Percentiles rank a stretch among this genome's conserved stretches.
Evolutionary conservation across 2,888 invertebrate genomes (phyloP).

Genomic region (Bursaphelenchus okinawaensis): DNA sequence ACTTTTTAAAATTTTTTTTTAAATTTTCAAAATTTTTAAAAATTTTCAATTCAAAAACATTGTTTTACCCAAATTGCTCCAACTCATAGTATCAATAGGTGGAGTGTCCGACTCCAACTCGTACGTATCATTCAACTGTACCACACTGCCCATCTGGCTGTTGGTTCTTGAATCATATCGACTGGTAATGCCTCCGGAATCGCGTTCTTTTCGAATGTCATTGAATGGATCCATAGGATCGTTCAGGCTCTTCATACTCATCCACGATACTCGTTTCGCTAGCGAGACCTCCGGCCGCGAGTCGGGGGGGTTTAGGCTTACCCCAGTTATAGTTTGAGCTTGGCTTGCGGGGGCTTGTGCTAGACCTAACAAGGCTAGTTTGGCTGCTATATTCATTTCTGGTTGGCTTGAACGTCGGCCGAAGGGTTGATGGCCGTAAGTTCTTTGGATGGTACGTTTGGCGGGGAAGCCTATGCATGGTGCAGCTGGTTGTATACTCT

Average conservation of each 20-base stretch:
- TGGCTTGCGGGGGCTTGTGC: background rate
- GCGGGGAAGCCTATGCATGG: conserved; percentile 52
- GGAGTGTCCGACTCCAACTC: conserved; percentile 55
- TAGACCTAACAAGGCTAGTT: conserved; percentile 3
- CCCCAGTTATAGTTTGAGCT: background rate
- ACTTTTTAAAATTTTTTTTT: no score
- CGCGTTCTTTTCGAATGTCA: conserved; percentile 22
- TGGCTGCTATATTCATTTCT: conserved; percentile 25
- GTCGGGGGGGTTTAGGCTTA: background rate
- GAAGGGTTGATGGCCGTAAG: conserved; percentile 30
- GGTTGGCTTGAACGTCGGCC: conserved; percentile 52
- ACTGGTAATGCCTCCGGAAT: conserved; percentile 25
- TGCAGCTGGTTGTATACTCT: conserved; percentile 50
- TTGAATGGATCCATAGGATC: conserved; percentile 33
- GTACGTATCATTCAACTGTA: conserved; percentile 33
- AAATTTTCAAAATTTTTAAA: no score
- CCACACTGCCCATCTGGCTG: conserved; percentile 35
- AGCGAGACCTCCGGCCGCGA: conserved; percentile 14
- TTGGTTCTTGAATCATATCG: conserved; percentile 32
- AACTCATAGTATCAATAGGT: conserved; percentile 54
- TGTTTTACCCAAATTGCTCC: conserved; percentile 50
- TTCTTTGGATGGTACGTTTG: conserved; percentile 10
- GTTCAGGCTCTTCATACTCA: conserved; percentile 55
- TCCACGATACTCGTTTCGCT: conserved; percentile 52
- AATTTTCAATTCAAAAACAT: no score